Conservation (phyloP, 1,140 invertebrate species). For the Macrostomum lignano region DNA sequence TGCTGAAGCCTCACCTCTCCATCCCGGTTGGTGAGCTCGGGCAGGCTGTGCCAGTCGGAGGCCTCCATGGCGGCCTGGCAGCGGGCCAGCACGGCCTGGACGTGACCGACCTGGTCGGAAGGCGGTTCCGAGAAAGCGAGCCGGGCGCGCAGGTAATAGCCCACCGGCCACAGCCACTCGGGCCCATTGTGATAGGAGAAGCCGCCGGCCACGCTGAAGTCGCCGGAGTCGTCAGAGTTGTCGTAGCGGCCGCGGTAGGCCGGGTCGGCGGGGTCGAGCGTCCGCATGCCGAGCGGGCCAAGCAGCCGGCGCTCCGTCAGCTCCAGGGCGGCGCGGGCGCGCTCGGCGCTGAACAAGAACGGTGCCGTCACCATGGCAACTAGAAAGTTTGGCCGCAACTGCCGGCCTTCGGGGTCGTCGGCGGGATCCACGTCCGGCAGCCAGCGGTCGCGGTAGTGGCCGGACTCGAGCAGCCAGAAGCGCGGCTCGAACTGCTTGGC, state of each 20-base stretch:
- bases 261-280: conserved; percentile 78
- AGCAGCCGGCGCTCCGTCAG: conserved; percentile 43
- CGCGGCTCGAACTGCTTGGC: neutral
- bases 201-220: conserved; percentile 56
- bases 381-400: conserved; percentile 68
- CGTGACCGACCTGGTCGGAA: conserved; percentile 40
- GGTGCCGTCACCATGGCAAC: conserved; percentile 73
- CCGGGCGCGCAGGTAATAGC: conserved; percentile 60
- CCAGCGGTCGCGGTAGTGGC: too few species aligned
- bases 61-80: conserved; percentile 44
- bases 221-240: conserved; percentile 55
- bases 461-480: too few species aligned
- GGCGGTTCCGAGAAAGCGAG: conserved; percentile 46
- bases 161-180: conserved; percentile 88
- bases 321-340: conserved; percentile 55
- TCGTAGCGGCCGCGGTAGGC: conserved; percentile 70
- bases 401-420: conserved; percentile 73
- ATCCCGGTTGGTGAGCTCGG: conserved; percentile 70
- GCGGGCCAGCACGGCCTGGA: conserved; percentile 38
- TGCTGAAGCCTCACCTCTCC: conserved; percentile 32
- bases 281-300: conserved; percentile 82
- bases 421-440: too few species aligned
- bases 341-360: conserved; percentile 49
- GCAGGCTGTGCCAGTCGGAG: conserved; percentile 52
- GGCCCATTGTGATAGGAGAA: conserved; percentile 75